Evolutionary conservation across 2,797 vertebrate species (phyloP).

Genomic region (Pseudochaenichthys georgianus): DNA sequence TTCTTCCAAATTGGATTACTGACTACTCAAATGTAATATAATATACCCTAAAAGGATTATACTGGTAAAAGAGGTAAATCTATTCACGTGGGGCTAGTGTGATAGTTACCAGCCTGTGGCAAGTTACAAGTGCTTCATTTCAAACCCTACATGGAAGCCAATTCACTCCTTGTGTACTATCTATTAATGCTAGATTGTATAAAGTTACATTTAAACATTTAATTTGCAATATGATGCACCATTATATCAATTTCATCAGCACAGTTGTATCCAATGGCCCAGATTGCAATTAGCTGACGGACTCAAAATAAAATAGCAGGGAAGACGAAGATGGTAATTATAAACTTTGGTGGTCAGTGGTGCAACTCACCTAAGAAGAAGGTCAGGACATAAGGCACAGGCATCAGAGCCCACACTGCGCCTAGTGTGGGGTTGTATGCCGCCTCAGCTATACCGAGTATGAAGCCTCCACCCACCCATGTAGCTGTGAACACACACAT

Average conservation of each 20-base stretch:
- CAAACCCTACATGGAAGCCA: slow-evolving; percentile 1
- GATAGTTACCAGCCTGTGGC: background rate
- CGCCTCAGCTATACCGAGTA: slow-evolving; percentile 87
- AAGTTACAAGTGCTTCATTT: background rate
- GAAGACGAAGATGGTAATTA: background rate
- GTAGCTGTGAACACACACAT: slow-evolving; percentile 78
- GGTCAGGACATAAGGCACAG: slow-evolving; percentile 85
- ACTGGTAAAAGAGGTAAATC: background rate
- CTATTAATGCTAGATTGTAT: background rate
- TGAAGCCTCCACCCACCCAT: slow-evolving; percentile 89
- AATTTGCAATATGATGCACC: background rate
- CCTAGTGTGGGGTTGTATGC: slow-evolving; percentile 87
- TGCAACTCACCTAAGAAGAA: slow-evolving; percentile 85
- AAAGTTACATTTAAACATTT: slow-evolving; percentile 2
- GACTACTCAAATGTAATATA: background rate
- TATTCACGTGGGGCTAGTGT: background rate
- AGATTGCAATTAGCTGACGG: background rate
- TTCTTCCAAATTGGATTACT: no score
- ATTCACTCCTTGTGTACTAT: background rate
- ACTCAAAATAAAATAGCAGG: no score
- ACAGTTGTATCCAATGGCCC: background rate
- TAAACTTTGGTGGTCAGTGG: background rate
- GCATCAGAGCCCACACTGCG: slow-evolving; percentile 87
- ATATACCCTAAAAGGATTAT: background rate
- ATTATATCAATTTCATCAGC: background rate